Evolutionary conservation across 1,140 invertebrate genomes (phyloP).

Genomic region (Drosophila oshimai): DNA sequence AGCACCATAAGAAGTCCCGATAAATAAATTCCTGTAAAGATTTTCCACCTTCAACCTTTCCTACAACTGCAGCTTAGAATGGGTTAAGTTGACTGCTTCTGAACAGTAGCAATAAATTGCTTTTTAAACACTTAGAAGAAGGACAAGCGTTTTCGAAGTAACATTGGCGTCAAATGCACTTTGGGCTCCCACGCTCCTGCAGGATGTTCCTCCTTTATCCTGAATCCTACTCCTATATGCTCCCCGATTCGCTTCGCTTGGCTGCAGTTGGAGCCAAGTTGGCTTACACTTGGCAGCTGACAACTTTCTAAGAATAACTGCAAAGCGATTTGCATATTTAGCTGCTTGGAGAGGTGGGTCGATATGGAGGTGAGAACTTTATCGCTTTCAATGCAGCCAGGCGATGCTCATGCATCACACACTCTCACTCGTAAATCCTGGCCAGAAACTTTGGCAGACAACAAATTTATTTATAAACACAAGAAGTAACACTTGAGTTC

Average conservation of each 20-base stretch:
- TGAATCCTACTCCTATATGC: conserved; percentile 16
- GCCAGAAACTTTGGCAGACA: conserved; percentile 70
- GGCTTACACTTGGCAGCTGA: conserved; percentile 59
- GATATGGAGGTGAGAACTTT: conserved; percentile 44
- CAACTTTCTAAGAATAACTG: conserved; percentile 79
- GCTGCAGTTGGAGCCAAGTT: conserved; percentile 20
- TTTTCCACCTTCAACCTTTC: not conserved
- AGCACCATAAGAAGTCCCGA: not conserved
- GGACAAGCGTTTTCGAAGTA: conserved; percentile 38
- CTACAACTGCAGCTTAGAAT: not conserved
- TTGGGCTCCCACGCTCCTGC: conserved; percentile 13
- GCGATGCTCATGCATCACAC: conserved; percentile 40
- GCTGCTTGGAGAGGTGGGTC: conserved; percentile 12
- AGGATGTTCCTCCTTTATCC: conserved; percentile 27
- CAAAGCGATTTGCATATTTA: conserved; percentile 79
- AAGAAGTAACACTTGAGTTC: conserved; percentile 53
- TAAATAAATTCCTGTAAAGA: not conserved
- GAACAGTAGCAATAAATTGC: conserved; percentile 72
- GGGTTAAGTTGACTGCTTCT: conserved; percentile 1
- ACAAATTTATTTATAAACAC: conserved; percentile 72
- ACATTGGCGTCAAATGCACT: conserved; percentile 41
- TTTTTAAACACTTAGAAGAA: conserved; percentile 72
- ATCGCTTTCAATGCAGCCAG: conserved; percentile 62
- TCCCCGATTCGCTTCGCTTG: conserved; percentile 51
- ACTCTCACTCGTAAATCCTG: conserved; percentile 53